Base-by-base conservation (phyloP, 2,888 invertebrate species). In the Barypeithes pellucidus region DNA sequence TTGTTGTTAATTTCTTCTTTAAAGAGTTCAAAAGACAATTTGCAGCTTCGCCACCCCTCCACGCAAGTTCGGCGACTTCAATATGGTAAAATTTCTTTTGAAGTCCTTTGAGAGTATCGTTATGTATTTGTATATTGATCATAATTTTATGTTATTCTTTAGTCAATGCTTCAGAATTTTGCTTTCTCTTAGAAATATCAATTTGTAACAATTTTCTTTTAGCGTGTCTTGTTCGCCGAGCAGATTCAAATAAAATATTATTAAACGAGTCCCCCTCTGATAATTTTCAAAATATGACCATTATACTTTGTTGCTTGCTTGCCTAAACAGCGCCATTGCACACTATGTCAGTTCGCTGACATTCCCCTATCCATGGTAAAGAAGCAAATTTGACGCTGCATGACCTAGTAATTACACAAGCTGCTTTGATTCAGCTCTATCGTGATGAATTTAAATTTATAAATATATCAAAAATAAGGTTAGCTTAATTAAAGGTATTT, bases 1-100 rank as follows among this genome's bases (percentile, higher is more conserved):
- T 39, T 39, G 39, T 39, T 39, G 39, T 39, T 12, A 39, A 39
- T 39, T 39, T 39, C 39, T 39, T 39, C 39, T 39, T 22, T 14
- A 22, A 54, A 54, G 14, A 24, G 22, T 14, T 22, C 54, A n/a
- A 7, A 2, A 57, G n/a, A 29, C 24, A 11, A 20, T 57, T 57
- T 29, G 14, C 33, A 57, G 36, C 57, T 33, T 57, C 57, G 12
- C 57, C 57, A 14, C 14, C 57, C 24, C 52, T 52, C 24, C 52
- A 52, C 14, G 52, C 52, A 20, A 52, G 22, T 22, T 52, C 52
- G 2, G 22, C 22, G 24, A 18, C 16, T 12, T 12, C 52, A 22
- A 52, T 22, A 24, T 52, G 22, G 52, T 52, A 20, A 22, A 20
- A 52, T 52, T 52, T 52, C 9, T 22, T 52, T 52, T 52, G 4